Base-by-base conservation (phyloP, 1,140 invertebrate species). In the Drosophila setifemur region DNA sequence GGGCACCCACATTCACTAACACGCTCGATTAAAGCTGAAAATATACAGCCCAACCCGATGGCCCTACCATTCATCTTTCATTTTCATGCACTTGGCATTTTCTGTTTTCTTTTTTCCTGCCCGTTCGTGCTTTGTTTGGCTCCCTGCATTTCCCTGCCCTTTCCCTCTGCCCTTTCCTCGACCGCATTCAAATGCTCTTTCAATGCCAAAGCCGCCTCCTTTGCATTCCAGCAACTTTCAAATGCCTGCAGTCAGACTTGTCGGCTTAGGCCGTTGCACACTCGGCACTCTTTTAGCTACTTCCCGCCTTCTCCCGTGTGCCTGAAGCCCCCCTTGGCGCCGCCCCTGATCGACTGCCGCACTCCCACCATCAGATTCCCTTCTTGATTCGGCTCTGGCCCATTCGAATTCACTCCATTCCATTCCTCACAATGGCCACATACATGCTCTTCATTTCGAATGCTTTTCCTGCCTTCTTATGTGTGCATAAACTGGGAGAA, bases 81-180 rank as follows among this genome's bases (percentile, higher is more conserved):
- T 78, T 79, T 83, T 79, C 73, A 74, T 86, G 81, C 74, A 85
- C 79, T 85, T 83, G 81, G 64, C 81, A 85, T 70, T 63, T 70
- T 31, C 14, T 37, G 29, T 53, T 33, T 40, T 64, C 31, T 37
- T 39, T 40, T 55, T 61, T 73, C 50, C 52, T 69, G 21, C 63
- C 47, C n/a, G n/a, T n/a, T n/a, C n/a, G n/a, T n/a, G 42, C 45
- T 66, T 73, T 73, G 53, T 70, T 77, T 71, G 53, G 50, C 29
- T 33, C 43, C 19, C 12, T 18, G 28, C n/a, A 16, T 6, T 48
- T 9, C 26, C 40, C 3, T 25, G n/a, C 6, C 12, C 26, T 21
- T 6, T 1, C 19, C 40, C 26, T 7, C 19, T 35, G 11, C 12
- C 31, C 28, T 9, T 14, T 16, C 16, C 6, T 8, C 28, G 53